Conservation (phyloP, 1,140 invertebrate genomes). For the Orchestia grillus region DNA sequence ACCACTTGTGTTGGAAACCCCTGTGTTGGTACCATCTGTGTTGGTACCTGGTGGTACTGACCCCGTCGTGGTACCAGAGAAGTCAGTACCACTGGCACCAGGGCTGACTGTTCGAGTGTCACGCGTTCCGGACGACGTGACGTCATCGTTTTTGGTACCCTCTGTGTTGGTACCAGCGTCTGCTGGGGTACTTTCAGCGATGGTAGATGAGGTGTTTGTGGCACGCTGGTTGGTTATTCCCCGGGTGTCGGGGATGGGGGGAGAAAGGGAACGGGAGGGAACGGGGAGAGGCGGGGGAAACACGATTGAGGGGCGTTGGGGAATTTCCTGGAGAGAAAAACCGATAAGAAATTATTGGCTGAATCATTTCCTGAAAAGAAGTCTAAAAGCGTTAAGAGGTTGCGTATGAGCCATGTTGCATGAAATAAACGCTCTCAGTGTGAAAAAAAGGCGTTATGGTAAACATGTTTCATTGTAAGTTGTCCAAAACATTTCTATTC, state of each 20-base stretch:
- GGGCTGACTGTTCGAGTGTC: not conserved
- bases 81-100: not conserved
- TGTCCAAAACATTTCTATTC: no score
- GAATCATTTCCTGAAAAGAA: not conserved
- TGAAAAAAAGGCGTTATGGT: no score
- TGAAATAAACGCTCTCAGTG: no score
- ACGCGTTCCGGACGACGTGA: not conserved
- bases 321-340: not conserved
- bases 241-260: not conserved
- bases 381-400: no score
- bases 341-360: not conserved
- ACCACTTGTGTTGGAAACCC: not conserved
- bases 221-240: not conserved
- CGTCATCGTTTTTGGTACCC: not conserved
- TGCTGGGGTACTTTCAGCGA: not conserved
- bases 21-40: not conserved
- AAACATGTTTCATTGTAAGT: no score
- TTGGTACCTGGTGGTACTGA: not conserved
- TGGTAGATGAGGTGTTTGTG: not conserved
- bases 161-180: not conserved
- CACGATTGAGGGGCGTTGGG: not conserved
- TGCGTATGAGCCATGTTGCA: no score
- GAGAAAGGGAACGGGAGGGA: not conserved
- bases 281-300: constrained; percentile 7
- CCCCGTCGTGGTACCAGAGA: not conserved